These are phyloP conservation scores for Craterocephalus amniculus DNA, from an alignment of 2,797 vertebrate species.

Conservation along the genomic window DNA sequence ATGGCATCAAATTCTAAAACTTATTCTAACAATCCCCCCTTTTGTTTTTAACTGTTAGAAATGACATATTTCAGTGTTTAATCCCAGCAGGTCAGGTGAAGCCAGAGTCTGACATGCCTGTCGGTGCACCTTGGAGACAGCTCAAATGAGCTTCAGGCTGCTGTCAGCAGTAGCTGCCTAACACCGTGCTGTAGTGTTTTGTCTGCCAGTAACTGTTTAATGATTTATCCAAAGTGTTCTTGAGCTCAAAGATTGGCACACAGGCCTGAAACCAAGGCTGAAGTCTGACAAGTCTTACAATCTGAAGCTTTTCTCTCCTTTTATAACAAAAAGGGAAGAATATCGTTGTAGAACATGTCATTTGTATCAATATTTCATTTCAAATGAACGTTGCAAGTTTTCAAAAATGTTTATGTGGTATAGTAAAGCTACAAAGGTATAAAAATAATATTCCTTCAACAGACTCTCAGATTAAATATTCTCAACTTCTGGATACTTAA, in stretches of 20 bases:
- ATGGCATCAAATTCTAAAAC: background rate
- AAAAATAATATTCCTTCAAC: background rate
- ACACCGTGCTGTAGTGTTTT: slow-evolving; percentile 10
- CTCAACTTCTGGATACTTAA: fast-evolving
- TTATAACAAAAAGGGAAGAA: background rate
- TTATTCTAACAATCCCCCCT: background rate
- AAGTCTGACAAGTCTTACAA: background rate
- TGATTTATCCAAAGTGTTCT: slow-evolving; percentile 36
- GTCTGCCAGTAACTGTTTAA: slow-evolving; percentile 38
- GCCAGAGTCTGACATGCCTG: background rate
- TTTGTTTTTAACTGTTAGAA: background rate
- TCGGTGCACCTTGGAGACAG: slow-evolving; percentile 31
- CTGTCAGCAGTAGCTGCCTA: slow-evolving; percentile 39
- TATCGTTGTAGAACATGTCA: background rate
- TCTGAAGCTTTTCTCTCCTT: background rate
- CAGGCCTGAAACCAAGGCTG: background rate
- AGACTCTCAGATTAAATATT: fast-evolving
- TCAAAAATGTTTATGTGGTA: background rate
- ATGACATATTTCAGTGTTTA: background rate
- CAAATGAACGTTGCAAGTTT: fast-evolving
- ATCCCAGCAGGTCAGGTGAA: slow-evolving; percentile 11
- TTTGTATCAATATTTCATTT: background rate
- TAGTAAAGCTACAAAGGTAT: slow-evolving; percentile 1
- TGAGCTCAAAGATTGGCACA: slow-evolving; percentile 23
- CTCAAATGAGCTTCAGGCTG: slow-evolving; percentile 34